Base-by-base conservation (phyloP, 2,888 invertebrate genomes). In the Cephus nigrinus region DNA sequence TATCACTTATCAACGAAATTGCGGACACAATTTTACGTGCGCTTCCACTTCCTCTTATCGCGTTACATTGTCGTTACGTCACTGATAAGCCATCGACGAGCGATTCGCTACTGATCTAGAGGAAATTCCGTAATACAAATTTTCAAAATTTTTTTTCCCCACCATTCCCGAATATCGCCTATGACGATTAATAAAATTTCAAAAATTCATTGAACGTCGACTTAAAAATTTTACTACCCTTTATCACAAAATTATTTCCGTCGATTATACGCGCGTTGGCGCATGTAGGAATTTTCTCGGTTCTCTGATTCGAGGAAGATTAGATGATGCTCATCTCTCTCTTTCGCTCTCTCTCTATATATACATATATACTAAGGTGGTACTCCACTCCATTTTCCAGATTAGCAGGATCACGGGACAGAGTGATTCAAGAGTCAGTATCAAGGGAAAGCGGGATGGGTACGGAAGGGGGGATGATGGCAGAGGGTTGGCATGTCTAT, bases 331-430 rank as follows among this genome's bases (percentile, higher is more conserved):
- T 80, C 80, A 82, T 86, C 80, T 79, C 79, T 79, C 35, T 35
- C 35, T 35, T 35, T 35, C 35, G 12, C 11, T 35, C 11, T 35
- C 11, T 40, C 4, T 40, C 15, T 40, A 15, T 69, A 69, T 15
- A 30, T 30, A 12, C 5, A 32, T 30, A 32, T 32, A 30, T 69
- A 32, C n/a, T 74, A 76, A 73, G 75, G 78, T 32, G 74, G 73
- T 80, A 82, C 82, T 73, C 76, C n/a, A 35, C 81, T 80, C 84
- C 84, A 87, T 87, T 88, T 87, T 85, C 86, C 78, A 84, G 85
- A 86, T 88, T 87, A 86, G 85, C 83, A 77, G 76, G 12, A 71
- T 4, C 23, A 23, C 23, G 55, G 55, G 2, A 55, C 55, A 55
- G 55, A 55, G 9, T 23, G 23, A 55, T 23, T 55, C 23, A 55